Base-by-base conservation (phyloP, 2,888 invertebrate genomes). In the Leucophora obtusa region DNA sequence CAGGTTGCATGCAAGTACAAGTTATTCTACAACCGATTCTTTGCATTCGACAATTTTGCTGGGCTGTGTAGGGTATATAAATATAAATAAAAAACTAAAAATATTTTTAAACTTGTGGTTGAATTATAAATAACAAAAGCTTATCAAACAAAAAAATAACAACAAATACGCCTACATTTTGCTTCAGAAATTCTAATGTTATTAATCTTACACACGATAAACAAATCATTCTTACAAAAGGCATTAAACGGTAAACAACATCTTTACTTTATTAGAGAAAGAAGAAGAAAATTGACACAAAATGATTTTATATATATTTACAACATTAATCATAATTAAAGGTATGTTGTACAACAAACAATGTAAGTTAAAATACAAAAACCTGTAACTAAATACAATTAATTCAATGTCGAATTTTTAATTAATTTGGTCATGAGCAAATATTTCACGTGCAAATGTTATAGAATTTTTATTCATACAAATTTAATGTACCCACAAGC, bases 101-200 rank as follows among this genome's bases (percentile, higher is more conserved):
- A 38, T 11, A 38, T 1, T 38, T 38, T 38, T 38, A 38, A 9
- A 38, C 14, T 35, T 35, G 33, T 11, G 10, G 33, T 38, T 15
- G 2, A 8, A 54, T 54, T 28, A 28, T 5, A 28, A 21, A 21
- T 17, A 47, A 14, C 28, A 58, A 62, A 56, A n/a, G 9, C 50
- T 69, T 70, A 70, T 76, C 69, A 60, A 14, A 28, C 58, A 43
- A 53, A 43, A 21, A 17, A 43, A 21, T 3, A 21, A 21, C 4
- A 74, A 60, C 21, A 58, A 70, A 59, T 15, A 65, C 77, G 70
- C 75, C 75, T 50, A 69, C 69, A 62, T 35, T 50, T 53, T 4
- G 33, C 11, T 21, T 33, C 6, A 33, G 21, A 17, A 47, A 6
- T n/a, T n/a, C 5, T n/a, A 14, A 43, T 43, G n/a, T 0, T n/a